Conservation (phyloP, 2,113 vertebrate genomes). For the Pipa parva region DNA sequence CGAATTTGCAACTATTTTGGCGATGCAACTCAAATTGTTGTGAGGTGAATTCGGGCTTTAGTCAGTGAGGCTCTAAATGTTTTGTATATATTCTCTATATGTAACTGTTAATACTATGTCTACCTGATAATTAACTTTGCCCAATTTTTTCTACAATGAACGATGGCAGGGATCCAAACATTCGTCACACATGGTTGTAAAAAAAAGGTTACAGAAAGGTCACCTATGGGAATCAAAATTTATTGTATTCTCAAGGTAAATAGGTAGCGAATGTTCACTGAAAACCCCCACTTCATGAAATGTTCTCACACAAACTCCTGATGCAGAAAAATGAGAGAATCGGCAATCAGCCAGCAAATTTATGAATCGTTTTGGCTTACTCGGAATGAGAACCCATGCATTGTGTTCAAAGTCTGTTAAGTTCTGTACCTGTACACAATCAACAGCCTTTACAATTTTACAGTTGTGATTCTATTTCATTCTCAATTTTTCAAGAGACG, state of each 20-base stretch:
- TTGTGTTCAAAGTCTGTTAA: conserved; percentile 1
- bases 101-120: neutral
- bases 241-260: conserved; percentile 19
- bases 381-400: neutral
- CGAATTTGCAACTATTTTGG: no score
- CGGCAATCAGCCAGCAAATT: neutral
- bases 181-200: neutral
- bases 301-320: conserved; percentile 9
- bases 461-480: neutral
- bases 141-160: neutral
- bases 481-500: no score
- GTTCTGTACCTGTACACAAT: neutral
- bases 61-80: no score
- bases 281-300: neutral
- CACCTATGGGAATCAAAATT: conserved; percentile 4
- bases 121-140: neutral
- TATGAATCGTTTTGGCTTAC: neutral
- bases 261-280: neutral
- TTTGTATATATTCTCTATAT: neutral
- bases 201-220: neutral
- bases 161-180: neutral
- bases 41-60: no score
- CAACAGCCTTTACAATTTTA: neutral
- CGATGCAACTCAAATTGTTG: no score
- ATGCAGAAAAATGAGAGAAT: neutral